Conservation (phyloP, 2,113 vertebrate genomes). For the Craseonycteris thonglongyai region DNA sequence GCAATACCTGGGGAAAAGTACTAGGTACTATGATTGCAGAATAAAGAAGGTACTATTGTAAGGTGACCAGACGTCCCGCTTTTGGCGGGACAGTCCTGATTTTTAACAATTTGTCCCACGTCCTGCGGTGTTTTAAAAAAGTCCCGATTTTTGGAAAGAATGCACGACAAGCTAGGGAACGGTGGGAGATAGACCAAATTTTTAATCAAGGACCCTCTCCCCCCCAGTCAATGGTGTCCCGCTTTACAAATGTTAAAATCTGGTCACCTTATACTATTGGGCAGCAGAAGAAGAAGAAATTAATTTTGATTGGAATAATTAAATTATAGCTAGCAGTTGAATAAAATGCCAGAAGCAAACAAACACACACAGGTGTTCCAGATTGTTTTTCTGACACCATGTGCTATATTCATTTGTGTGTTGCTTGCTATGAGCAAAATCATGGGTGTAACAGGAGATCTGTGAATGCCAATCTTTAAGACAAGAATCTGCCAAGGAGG, state of each 20-base stretch:
- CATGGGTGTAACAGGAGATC: slow-evolving; percentile 32
- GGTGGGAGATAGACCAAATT: no score
- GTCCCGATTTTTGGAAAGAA: no score
- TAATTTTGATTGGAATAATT: slow-evolving; percentile 61
- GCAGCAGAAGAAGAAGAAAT: slow-evolving; percentile 25
- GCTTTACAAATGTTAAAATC: no score
- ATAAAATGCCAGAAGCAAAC: slow-evolving; percentile 66
- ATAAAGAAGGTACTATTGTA: slow-evolving; percentile 2
- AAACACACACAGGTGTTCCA: slow-evolving; percentile 65
- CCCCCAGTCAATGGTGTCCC: no score
- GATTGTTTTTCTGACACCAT: slow-evolving; percentile 61
- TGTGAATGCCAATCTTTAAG: slow-evolving; percentile 54
- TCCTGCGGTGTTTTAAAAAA: no score
- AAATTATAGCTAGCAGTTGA: slow-evolving; percentile 61
- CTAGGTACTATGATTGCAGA: neutral
- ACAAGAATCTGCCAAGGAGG: slow-evolving; percentile 20
- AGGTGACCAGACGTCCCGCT: no score
- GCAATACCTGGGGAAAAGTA: neutral
- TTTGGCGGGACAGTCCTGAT: no score
- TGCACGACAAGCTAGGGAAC: no score
- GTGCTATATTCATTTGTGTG: slow-evolving; percentile 41
- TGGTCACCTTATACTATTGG: no score
- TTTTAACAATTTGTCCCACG: no score
- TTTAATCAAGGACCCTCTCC: no score
- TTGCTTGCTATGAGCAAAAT: slow-evolving; percentile 15